Evolutionary conservation across 2,888 invertebrate genomes (phyloP).

Genomic region (Xanthia togata): DNA sequence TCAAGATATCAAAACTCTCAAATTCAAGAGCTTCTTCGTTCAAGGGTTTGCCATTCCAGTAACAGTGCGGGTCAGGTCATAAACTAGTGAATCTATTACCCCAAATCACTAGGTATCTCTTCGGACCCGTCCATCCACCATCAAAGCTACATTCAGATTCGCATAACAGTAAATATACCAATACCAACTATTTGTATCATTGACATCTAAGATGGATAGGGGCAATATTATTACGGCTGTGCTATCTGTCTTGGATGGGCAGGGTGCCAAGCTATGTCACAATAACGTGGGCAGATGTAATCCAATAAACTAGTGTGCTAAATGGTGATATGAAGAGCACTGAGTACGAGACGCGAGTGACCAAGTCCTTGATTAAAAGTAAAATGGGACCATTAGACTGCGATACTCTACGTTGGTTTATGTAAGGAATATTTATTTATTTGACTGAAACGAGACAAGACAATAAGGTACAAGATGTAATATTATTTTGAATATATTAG

Average conservation of each 20-base stretch:
- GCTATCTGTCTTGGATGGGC: conserved; percentile 55
- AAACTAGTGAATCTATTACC: conserved; percentile 12
- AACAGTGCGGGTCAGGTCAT: neutral
- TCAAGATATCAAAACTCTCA: neutral
- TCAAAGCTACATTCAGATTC: conserved; percentile 21
- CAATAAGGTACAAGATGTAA: no score
- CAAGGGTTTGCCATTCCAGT: neutral
- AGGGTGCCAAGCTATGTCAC: conserved; percentile 37
- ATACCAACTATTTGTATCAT: conserved; percentile 41
- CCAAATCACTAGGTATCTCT: conserved; percentile 36
- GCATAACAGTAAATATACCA: conserved; percentile 58
- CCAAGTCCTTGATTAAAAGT: neutral
- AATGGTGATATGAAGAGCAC: neutral
- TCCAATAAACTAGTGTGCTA: conserved; percentile 24
- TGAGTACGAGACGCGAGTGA: neutral
- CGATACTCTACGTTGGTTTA: neutral
- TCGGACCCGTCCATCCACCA: conserved; percentile 2
- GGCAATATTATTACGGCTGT: conserved; percentile 43
- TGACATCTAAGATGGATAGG: conserved; percentile 54
- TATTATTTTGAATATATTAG: no score
- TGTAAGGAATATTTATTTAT: neutral
- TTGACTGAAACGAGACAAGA: neutral
- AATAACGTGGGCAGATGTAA: neutral
- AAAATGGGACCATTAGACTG: neutral
- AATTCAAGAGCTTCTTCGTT: neutral